phyloP scores from a whole-genome alignment of 2,797 vertebrate species.

The Yasuhikotakia modesta region DNA sequence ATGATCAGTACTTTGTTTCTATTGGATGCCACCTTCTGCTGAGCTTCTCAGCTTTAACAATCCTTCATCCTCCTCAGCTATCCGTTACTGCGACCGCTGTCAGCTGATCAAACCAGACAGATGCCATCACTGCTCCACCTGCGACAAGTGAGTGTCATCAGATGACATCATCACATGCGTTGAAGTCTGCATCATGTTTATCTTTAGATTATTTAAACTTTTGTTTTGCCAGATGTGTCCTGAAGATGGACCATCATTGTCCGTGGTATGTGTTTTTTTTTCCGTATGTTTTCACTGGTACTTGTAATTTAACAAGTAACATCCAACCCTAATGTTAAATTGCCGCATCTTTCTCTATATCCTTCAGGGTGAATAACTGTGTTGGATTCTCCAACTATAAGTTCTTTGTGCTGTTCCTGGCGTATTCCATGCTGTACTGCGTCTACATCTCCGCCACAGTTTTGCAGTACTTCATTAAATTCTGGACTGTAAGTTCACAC shows the following conservation, averaged over 20 bases:
- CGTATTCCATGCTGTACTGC: constrained; percentile 92
- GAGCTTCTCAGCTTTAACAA: neutral
- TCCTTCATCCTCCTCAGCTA: constrained; percentile 69
- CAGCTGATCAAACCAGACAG: constrained; percentile 96
- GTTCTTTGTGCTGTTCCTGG: constrained; percentile 93
- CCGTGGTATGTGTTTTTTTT: constrained; percentile 88
- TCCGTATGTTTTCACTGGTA: no score
- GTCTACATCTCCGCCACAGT: constrained; percentile 90
- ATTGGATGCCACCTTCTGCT: constrained; percentile 21
- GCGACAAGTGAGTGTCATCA: constrained; percentile 84
- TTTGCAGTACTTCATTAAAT: constrained; percentile 95
- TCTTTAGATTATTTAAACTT: constrained; percentile 25
- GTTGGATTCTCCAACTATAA: constrained; percentile 99
- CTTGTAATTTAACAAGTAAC: no score
- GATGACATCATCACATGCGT: neutral
- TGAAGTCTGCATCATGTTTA: neutral
- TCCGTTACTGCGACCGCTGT: constrained; percentile 93
- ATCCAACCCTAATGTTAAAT: no score
- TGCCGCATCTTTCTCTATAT: neutral
- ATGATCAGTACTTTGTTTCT: neutral
- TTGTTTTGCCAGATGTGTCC: constrained; percentile 83
- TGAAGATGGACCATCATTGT: constrained; percentile 99
- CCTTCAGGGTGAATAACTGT: constrained; percentile 95
- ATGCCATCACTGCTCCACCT: constrained; percentile 95
- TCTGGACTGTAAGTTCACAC: constrained; percentile 91